phyloP scores from a whole-genome alignment of 2,888 invertebrate genomes.

The Hypsopygia costalis region DNA sequence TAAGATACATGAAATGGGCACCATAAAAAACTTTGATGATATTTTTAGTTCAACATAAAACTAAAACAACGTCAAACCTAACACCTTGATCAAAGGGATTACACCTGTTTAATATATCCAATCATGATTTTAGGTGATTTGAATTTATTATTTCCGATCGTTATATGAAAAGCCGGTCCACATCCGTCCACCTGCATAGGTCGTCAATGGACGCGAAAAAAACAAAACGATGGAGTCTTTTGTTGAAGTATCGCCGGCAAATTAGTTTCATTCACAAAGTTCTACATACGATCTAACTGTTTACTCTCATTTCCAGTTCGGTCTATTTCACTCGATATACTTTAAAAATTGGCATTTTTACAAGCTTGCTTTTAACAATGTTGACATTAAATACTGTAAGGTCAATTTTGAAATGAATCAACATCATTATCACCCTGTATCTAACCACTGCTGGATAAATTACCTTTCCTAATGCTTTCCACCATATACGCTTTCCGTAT shows the following conservation, averaged over 20 bases:
- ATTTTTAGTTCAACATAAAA: no score
- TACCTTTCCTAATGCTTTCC: no score
- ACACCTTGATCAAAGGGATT: conserved; percentile 1
- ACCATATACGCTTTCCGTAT: no score
- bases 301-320: not conserved
- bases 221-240: not conserved
- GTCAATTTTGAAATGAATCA: no score
- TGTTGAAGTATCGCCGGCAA: not conserved
- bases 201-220: conserved; percentile 1
- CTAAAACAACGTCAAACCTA: not conserved
- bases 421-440: no score
- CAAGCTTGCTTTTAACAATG: no score
- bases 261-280: not conserved
- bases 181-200: conserved; percentile 41
- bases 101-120: conserved; percentile 26
- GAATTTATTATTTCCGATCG: conserved; percentile 45
- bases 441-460: no score
- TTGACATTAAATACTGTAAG: no score
- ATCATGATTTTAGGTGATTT: conserved; percentile 22
- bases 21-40: no score
- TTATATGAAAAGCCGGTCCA: conserved; percentile 25
- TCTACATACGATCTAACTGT: not conserved
- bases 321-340: no score
- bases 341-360: no score
- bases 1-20: no score